Evolutionary conservation across 2,888 invertebrate genomes (phyloP).

Genomic region (Brachynemurus nebulosus): DNA sequence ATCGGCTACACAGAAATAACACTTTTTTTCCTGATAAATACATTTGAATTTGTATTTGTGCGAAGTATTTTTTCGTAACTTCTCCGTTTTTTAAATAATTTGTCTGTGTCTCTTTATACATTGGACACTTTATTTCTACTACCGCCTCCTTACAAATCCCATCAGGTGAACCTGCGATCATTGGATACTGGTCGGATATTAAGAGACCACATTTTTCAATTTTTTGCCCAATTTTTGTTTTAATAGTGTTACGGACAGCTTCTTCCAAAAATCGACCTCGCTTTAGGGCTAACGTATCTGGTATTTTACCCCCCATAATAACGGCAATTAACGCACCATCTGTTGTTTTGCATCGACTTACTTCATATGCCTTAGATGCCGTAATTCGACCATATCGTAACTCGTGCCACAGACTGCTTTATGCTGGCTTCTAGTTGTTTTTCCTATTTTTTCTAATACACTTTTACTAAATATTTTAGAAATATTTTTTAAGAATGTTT

Average conservation of each 20-base stretch:
- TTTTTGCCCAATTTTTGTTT: conserved; percentile 9
- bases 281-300: conserved; percentile 12
- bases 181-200: conserved; percentile 10
- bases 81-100: conserved; percentile 1
- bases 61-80: conserved; percentile 9
- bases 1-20: conserved; percentile 3
- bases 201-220: conserved; percentile 12
- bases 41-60: conserved; percentile 13
- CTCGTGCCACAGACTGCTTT: conserved; percentile 12
- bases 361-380: conserved; percentile 7
- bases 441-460: conserved; percentile 12
- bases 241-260: conserved; percentile 6
- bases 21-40: conserved; percentile 11
- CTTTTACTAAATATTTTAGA: too few species aligned
- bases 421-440: conserved; percentile 14
- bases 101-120: conserved; percentile 7
- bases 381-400: conserved; percentile 10
- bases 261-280: conserved; percentile 11
- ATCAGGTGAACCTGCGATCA: conserved; percentile 14
- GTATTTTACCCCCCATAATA: conserved; percentile 10
- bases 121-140: conserved; percentile 15
- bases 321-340: too few species aligned
- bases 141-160: conserved; percentile 13
- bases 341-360: conserved; percentile 8
- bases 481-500: conserved; percentile 6